A percentile compares a stretch with the other conserved stretches of the same genome.
Conservation (phyloP, 2,113 vertebrate species). For the Clinocottus analis region DNA sequence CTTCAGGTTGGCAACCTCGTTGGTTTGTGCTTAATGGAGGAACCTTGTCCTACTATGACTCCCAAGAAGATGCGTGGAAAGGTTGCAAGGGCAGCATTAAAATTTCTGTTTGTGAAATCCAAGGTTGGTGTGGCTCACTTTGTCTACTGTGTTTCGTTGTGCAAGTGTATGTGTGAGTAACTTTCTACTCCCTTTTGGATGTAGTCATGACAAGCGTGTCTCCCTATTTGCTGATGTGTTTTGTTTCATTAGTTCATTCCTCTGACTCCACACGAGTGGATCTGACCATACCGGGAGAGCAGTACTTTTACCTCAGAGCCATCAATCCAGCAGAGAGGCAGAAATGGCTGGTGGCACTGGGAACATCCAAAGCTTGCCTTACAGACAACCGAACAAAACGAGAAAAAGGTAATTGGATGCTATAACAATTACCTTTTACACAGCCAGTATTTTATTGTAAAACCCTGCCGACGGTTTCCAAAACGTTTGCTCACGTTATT, state of each 20-base stretch:
- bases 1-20: constrained; percentile 96
- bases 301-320: constrained; percentile 97
- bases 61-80: constrained; percentile 97
- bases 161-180: neutral
- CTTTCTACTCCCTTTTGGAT: neutral
- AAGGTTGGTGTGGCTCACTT: constrained; percentile 83
- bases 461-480: neutral
- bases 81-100: constrained; percentile 99
- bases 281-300: constrained; percentile 95
- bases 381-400: constrained; percentile 95
- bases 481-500: neutral
- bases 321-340: constrained; percentile 95
- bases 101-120: constrained; percentile 98
- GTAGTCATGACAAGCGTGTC: neutral
- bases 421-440: too few species aligned
- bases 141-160: neutral
- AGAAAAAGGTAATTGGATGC: constrained; percentile 98
- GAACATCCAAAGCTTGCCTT: constrained; percentile 96
- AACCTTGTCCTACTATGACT: constrained; percentile 97
- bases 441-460: neutral
- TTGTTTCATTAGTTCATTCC: constrained; percentile 88
- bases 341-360: constrained; percentile 95
- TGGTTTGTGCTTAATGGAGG: constrained; percentile 98
- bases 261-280: constrained; percentile 95
- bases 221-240: neutral